Percentiles rank a stretch among this genome's conserved stretches.
phyloP scores from a whole-genome alignment of 1,140 invertebrate genomes.

The Pentalonia nigronervosa region DNA sequence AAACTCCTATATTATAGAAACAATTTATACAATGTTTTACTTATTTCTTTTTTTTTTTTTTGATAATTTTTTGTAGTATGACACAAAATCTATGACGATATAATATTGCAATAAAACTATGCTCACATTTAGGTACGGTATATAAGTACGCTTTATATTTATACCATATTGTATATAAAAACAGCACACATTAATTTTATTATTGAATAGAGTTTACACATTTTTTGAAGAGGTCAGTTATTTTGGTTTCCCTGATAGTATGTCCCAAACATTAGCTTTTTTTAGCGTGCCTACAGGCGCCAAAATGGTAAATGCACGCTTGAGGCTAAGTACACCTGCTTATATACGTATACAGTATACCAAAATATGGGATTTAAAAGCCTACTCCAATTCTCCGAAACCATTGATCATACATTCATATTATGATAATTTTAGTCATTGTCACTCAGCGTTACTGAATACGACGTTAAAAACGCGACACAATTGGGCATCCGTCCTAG shows the following conservation, averaged over 20 bases:
- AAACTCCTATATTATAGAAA: background rate
- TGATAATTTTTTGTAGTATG: background rate
- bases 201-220: background rate
- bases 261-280: background rate
- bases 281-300: background rate
- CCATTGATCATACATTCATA: background rate
- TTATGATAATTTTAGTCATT: background rate
- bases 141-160: too few relatives aligned
- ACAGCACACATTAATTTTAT: background rate
- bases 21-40: background rate
- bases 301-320: background rate
- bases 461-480: slow-evolving; percentile 26
- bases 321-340: background rate
- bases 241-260: background rate
- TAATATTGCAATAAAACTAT: background rate
- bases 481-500: slow-evolving; percentile 41
- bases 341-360: background rate
- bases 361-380: background rate
- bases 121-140: background rate
- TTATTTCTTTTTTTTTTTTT: background rate
- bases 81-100: background rate
- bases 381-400: background rate
- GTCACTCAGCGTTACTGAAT: slow-evolving; percentile 13
- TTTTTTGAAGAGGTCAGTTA: background rate
- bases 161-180: background rate